Evolutionary conservation across 1,140 invertebrate genomes (phyloP), one percentile per base, ranked within the genome.

Genomic region (Lucilia sericata): DNA sequence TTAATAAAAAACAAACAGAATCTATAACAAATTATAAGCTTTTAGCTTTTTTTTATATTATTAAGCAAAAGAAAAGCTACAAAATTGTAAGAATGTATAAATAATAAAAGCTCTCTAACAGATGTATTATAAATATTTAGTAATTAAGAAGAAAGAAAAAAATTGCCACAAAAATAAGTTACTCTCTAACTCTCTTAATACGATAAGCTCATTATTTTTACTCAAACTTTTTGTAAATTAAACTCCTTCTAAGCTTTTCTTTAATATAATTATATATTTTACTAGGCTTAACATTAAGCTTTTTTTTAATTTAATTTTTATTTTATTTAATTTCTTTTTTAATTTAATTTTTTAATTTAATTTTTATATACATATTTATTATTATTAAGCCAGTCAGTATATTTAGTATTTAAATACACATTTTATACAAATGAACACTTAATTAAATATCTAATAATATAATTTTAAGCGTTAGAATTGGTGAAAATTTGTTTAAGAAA

Each of bases 311-410:
- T 55, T 55, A 55, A 55, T 3, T 55, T 55, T 55, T 55, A 55
- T 12, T 55, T 55, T 10, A 55, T 55, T 55, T 55, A 55, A 17
- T 55, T 55, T n/a, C n/a, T n/a, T 55, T 55, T 17, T 7, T 55
- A 55, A 55, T 42, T 8, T 30, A 2, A 8, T 42, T 55, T 55
- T 17, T 7, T 55, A 55, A 55, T 42, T 8, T 30, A 2, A 8
- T 42, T 42, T 42, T 42, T 42, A 42, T 8, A 42, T 10, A 8
- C 10, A 42, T 42, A 42, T 42, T 42, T 42, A 42, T 42, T 42
- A 42, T 42, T 42, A 55, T 55, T 55, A 55, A 55, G 51, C 51
- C 51, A 55, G 51, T 55, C 51, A 55, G 51, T 55, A 55, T 55
- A 12, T 12, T 55, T 55, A 55, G 51, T 55, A 55, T 55, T 55